Base-by-base conservation (phyloP, 2,113 vertebrate genomes). In the Thryonomys swinderianus region DNA sequence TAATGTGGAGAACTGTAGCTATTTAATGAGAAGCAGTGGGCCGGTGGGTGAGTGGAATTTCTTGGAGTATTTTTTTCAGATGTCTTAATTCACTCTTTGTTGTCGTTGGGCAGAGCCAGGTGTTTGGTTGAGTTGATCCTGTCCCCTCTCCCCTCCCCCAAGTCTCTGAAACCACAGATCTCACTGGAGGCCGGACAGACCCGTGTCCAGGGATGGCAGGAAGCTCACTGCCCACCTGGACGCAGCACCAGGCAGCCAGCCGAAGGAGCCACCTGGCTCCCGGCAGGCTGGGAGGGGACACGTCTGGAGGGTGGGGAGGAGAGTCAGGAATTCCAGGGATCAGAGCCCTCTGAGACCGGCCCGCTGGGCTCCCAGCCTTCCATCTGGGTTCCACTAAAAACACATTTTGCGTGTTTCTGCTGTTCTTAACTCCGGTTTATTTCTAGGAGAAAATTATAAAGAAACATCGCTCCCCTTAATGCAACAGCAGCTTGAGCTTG, bases 331-430 rank as follows among this genome's bases (percentile, higher is more conserved):
- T 97, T 95, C 96, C 97, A 95, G 73, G 96, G 93, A 93, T n/a
- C 30, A 93, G 95, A 95, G 61, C 89, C 89, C 91, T 97, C 80
- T 69, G 13, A 20, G 97, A 97, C 96, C 96, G 92, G 96, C 96
- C 91, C 25, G 48, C 97, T 95, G 96, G 94, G 97, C 96, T 95
- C 87, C 91, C 88, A 89, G 96, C 96, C 94, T 81, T 97, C 96
- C 97, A 98, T 98, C 96, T 98, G 97, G 96, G 97, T 96, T 97
- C 97, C 93, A 96, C 97, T 97, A 97, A 97, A 96, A 97, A 98
- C 97, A 97, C 96, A 98, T 97, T 98, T 95, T 96, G 90, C 12
- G 81, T 96, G 96, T 98, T 97, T 97, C 96, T 98, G 96, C 96
- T 97, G 96, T 94, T 97, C 88, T 95, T 96, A 91, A 95, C 96